A percentile compares a stretch with the other conserved stretches of the same genome.
phyloP scores from a whole-genome alignment of 2,797 vertebrate species.

The Labeo calbasu region DNA sequence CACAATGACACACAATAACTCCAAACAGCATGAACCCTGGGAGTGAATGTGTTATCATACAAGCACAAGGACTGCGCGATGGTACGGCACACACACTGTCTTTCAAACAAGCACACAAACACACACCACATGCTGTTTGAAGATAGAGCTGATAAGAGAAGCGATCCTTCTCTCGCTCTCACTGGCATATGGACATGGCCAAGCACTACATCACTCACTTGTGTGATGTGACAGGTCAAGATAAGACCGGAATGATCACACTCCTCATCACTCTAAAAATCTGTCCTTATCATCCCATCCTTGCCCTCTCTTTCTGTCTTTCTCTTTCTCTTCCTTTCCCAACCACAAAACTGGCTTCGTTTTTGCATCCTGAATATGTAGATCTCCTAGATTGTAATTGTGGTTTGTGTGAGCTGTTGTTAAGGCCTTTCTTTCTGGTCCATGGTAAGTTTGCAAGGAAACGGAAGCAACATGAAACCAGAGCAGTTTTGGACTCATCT shows the following conservation, averaged over 20 bases:
- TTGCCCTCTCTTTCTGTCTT: constrained; percentile 3
- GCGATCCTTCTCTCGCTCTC: constrained; percentile 27
- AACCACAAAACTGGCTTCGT: constrained; percentile 25
- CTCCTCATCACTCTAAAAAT: constrained; percentile 15
- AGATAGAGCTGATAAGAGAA: constrained; percentile 44
- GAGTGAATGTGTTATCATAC: constrained; percentile 43
- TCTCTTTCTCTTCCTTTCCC: constrained; percentile 2
- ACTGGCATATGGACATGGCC: constrained; percentile 44
- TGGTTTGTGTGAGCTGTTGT: constrained; percentile 52
- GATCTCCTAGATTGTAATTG: constrained; percentile 54
- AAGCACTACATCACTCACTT: constrained; percentile 50
- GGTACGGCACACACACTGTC: constrained; percentile 14
- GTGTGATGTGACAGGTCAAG: constrained; percentile 45
- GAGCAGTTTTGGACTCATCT: constrained; percentile 49
- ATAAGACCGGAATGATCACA: constrained; percentile 40
- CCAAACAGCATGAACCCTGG: constrained; percentile 36
- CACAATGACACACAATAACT: constrained; percentile 37
- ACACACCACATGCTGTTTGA: constrained; percentile 49
- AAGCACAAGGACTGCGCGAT: constrained; percentile 41
- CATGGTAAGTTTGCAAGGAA: constrained; percentile 38
- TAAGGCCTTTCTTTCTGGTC: constrained; percentile 47
- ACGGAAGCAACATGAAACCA: constrained; percentile 51
- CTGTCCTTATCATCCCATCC: constrained; percentile 13
- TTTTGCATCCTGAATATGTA: constrained; percentile 39
- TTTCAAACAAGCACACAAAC: constrained; percentile 20